A percentile compares a stretch with the other conserved stretches of the same genome.
phyloP scores from a whole-genome alignment of 1,140 invertebrate species.

The Grapholita molesta region DNA sequence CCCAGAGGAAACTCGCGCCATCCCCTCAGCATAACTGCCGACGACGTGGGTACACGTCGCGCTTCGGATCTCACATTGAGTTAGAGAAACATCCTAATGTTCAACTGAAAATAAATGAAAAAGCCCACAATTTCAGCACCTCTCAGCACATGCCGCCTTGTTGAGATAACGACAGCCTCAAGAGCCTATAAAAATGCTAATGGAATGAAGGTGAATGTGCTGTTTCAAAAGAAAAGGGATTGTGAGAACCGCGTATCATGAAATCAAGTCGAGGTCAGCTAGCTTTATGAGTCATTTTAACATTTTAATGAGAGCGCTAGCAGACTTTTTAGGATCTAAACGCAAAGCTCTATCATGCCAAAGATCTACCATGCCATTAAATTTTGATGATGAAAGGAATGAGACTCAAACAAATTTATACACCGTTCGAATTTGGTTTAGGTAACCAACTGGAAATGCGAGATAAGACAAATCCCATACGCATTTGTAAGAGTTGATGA shows the following conservation, averaged over 20 bases:
- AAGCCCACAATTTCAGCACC: constrained; percentile 28
- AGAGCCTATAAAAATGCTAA: constrained; percentile 57
- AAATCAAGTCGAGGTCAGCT: constrained; percentile 6
- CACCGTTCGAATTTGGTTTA: constrained; percentile 42
- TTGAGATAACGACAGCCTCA: constrained; percentile 40
- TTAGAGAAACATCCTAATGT: constrained; percentile 24
- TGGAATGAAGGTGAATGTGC: constrained; percentile 39
- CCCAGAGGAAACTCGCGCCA: constrained; percentile 4
- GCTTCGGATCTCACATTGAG: background rate
- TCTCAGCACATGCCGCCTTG: constrained; percentile 31
- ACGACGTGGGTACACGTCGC: background rate
- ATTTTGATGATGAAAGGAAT: constrained; percentile 36
- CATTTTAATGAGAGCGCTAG: constrained; percentile 1
- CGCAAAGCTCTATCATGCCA: background rate
- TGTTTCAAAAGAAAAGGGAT: constrained; percentile 33
- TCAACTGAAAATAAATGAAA: constrained; percentile 28
- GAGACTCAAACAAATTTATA: constrained; percentile 40
- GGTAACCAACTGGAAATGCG: constrained; percentile 49
- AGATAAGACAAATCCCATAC: constrained; percentile 42
- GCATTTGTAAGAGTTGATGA: constrained; percentile 20
- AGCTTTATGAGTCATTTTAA: constrained; percentile 7
- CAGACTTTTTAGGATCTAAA: background rate
- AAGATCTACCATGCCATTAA: background rate
- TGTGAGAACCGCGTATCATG: constrained; percentile 24
- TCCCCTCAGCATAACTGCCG: background rate